phyloP scores from a whole-genome alignment of 2,888 invertebrate genomes.

The Peribatodes rhomboidaria region DNA sequence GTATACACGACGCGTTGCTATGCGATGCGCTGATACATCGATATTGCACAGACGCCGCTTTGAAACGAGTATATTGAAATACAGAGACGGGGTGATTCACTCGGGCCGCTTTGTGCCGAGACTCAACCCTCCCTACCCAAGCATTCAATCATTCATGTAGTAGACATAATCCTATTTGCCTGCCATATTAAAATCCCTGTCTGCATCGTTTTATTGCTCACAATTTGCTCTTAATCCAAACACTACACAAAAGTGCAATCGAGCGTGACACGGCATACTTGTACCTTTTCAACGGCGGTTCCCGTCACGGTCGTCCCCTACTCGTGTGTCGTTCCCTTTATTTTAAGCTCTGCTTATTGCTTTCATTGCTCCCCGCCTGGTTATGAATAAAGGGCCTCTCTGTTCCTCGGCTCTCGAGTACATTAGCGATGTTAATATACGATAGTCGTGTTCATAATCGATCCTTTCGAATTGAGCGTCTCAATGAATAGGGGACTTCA shows the following conservation, averaged over 20 bases:
- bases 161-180: constrained; percentile 44
- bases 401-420: constrained; percentile 67
- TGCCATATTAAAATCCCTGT: constrained; percentile 39
- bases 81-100: constrained; percentile 22
- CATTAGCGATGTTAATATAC: constrained; percentile 80
- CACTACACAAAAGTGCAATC: constrained; percentile 48
- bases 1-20: constrained; percentile 69
- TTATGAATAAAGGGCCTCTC: constrained; percentile 69
- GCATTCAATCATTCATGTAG: constrained; percentile 34
- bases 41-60: constrained; percentile 55
- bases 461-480: constrained; percentile 66
- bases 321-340: constrained; percentile 57
- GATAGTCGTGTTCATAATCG: constrained; percentile 75
- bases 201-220: constrained; percentile 44
- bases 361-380: constrained; percentile 63
- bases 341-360: constrained; percentile 62
- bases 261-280: constrained; percentile 44
- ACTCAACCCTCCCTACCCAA: constrained; percentile 20
- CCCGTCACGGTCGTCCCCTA: constrained; percentile 37
- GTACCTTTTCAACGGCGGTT: constrained; percentile 44
- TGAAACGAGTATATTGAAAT: not conserved
- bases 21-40: constrained; percentile 77
- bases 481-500: constrained; percentile 53
- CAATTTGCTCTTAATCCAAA: constrained; percentile 48
- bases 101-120: constrained; percentile 12